Evolutionary conservation across 2,888 invertebrate genomes (phyloP).

Genomic region (Ecdyonurus torrentis): DNA sequence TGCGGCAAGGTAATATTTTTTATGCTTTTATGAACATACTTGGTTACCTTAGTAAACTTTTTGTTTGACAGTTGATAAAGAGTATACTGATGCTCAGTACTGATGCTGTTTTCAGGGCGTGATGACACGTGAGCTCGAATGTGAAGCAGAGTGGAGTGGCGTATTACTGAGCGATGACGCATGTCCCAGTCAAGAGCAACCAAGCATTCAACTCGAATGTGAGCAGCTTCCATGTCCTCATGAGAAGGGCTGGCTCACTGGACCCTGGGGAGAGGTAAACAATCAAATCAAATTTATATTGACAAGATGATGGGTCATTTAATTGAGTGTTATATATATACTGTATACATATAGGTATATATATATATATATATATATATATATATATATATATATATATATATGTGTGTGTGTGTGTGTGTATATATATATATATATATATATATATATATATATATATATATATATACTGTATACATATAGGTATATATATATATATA

Average conservation of each 20-base stretch:
- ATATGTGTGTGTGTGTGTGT: too few species aligned
- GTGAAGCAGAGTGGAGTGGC: slow-evolving; percentile 13
- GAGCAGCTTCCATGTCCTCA: slow-evolving; percentile 13
- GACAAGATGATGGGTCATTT: not conserved
- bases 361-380: too few species aligned
- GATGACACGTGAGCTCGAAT: slow-evolving; percentile 22
- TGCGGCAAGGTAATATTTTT: slow-evolving; percentile 22
- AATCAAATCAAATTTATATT: not conserved
- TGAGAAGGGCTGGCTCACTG: slow-evolving; percentile 23
- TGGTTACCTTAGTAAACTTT: not conserved
- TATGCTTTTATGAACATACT: not conserved
- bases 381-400: too few species aligned
- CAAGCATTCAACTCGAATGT: slow-evolving; percentile 9
- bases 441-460: too few species aligned
- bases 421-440: too few species aligned
- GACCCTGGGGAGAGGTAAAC: slow-evolving; percentile 30
- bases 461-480: too few species aligned
- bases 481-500: too few species aligned
- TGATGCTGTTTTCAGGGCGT: slow-evolving; percentile 21
- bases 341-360: too few species aligned
- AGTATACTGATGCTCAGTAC: slow-evolving; percentile 11
- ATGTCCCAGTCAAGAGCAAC: slow-evolving; percentile 5
- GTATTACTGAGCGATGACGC: slow-evolving; percentile 5
- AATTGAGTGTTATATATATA: too few species aligned
- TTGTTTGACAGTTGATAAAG: not conserved